Base-by-base conservation (phyloP, 2,888 invertebrate species). In the Coelogynopora nodosa region DNA sequence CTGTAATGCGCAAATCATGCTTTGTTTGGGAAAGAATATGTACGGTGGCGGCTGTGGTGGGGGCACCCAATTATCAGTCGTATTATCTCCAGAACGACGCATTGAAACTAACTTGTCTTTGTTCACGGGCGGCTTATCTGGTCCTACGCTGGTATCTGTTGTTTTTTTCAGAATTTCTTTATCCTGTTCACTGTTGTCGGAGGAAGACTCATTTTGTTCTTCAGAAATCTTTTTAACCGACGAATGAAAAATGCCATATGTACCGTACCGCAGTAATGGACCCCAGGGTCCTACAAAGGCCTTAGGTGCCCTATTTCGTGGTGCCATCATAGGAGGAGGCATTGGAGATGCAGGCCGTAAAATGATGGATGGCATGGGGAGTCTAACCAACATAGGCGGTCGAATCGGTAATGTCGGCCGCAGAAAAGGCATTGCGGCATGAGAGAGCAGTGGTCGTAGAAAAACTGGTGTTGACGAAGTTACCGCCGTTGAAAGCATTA, bases 221-320 rank as follows among this genome's bases (percentile, higher is more conserved):
- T 74, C 74, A 23, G 74, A 74, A 23, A 74, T 74, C 74, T 18
- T 82, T 10, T 82, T 28, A 5, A 82, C 82, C 10, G 74, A 74
- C 10, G 74, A 74, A 5, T 10, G 82, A 10, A 26, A 82, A 5
- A 29, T 29, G 1, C 84, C 84, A 67, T 84, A 84, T 5, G 84
- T 84, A 2, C 84, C 84, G 67, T 84, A 84, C 13, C 84, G 31
- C 5, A 84, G 67, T n/a, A 84, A 26, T 1, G 84, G 84, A 13
- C 84, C 84, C 84, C 84, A 84, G 31, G 31, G 67, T 1, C 84
- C 84, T 67, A 84, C 31, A 28, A 30, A 30, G 82, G 31, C 82
- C 74, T 74, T 74, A 26, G 74, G 74, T 13, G 74, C 74, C 23
- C 74, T 5, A 5, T 5, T 13, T 26, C 74, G 18, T 2, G 74